These are phyloP conservation scores for Ictidomys tridecemlineatus DNA, from an alignment of 2,113 vertebrate species.

Conservation along the genomic window DNA sequence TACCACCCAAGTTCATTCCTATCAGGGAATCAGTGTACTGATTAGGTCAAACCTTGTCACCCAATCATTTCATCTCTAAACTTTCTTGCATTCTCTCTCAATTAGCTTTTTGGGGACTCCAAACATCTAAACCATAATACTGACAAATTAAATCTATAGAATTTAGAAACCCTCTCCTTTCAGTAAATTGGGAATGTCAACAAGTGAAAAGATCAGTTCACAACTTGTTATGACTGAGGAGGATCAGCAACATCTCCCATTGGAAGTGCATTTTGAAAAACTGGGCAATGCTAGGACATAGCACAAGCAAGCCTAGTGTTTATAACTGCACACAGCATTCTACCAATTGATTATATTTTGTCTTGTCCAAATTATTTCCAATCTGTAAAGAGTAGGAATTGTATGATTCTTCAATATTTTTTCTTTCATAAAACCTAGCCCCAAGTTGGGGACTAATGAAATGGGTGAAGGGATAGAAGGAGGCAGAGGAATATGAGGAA, in stretches of 20 bases:
- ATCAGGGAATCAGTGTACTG: too few species aligned
- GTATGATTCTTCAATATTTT: background rate
- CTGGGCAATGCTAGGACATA: background rate
- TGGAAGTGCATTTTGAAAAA: background rate
- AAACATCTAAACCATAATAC: too few species aligned
- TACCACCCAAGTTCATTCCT: too few species aligned
- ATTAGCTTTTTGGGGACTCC: too few species aligned
- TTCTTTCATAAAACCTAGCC: background rate
- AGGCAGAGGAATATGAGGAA: background rate
- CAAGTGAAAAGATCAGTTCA: conserved; percentile 4
- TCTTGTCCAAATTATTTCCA: background rate
- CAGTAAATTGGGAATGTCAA: conserved; percentile 23
- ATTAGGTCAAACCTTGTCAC: too few species aligned
- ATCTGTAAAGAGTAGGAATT: background rate
- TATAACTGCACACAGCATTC: background rate
- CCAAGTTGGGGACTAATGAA: background rate
- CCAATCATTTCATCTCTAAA: too few species aligned
- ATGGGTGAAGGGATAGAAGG: background rate
- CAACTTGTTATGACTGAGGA: background rate
- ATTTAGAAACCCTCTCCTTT: conserved; percentile 15
- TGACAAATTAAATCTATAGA: background rate
- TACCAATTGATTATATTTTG: background rate
- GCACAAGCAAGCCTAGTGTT: background rate
- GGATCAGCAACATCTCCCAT: background rate
- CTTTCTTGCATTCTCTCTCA: too few species aligned